phyloP scores from a whole-genome alignment of 1,140 invertebrate genomes.

The Homalodisca vitripennis region DNA sequence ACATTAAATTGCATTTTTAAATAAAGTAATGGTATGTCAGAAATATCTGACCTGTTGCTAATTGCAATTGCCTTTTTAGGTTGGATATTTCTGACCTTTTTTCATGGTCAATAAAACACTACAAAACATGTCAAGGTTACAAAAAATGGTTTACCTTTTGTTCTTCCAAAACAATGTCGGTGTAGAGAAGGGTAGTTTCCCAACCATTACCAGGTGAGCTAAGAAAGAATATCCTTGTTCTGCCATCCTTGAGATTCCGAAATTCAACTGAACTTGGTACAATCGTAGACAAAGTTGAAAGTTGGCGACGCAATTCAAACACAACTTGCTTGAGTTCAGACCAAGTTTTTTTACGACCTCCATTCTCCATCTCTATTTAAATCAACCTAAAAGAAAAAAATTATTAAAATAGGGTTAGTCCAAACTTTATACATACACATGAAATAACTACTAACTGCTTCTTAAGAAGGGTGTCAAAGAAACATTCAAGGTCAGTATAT shows the following conservation, averaged over 20 bases:
- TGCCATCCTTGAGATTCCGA: constrained; percentile 69
- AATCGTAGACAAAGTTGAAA: constrained; percentile 69
- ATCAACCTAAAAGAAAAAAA: constrained; percentile 1
- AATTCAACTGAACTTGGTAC: constrained; percentile 80
- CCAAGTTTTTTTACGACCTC: constrained; percentile 59
- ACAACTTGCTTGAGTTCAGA: constrained; percentile 76
- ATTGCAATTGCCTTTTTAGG: neutral
- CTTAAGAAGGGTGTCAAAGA: no score
- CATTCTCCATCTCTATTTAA: constrained; percentile 39
- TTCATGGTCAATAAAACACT: neutral
- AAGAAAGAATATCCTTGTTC: constrained; percentile 85
- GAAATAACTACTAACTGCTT: no score
- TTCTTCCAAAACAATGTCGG: constrained; percentile 67
- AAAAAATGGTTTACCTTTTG: constrained; percentile 39
- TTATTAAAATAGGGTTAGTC: no score
- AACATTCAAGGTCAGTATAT: no score
- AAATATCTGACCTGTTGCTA: neutral
- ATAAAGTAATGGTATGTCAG: neutral
- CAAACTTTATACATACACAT: no score
- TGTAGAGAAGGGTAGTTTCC: constrained; percentile 85
- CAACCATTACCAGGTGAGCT: constrained; percentile 79
- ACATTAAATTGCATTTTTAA: neutral
- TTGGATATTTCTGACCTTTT: neutral
- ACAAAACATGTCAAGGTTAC: no score
- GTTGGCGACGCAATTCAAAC: constrained; percentile 73